A percentile compares a stretch with the other conserved stretches of the same genome.
These are phyloP conservation scores for Pomatostomus ruficeps DNA, from an alignment of 2,113 vertebrate genomes.

Conservation along the genomic window DNA sequence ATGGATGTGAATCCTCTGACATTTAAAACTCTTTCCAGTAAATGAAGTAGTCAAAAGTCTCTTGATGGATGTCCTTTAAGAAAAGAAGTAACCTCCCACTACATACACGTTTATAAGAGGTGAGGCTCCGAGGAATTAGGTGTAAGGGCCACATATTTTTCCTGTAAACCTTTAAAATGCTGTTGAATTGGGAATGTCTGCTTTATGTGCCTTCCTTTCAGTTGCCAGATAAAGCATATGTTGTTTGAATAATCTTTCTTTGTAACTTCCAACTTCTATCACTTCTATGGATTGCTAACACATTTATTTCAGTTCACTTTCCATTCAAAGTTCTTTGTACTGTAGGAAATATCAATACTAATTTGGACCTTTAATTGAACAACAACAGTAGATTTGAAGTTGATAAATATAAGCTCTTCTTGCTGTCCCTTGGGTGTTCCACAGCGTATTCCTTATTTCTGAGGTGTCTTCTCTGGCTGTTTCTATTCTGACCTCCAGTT, in stretches of 20 bases:
- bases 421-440: conserved; percentile 39
- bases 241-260: conserved; percentile 42
- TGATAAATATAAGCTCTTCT: conserved; percentile 53
- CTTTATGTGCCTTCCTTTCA: neutral
- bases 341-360: conserved; percentile 44
- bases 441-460: conserved; percentile 12
- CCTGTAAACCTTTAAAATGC: neutral
- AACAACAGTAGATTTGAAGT: conserved; percentile 43
- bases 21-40: neutral
- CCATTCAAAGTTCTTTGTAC: conserved; percentile 39
- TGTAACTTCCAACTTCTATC: conserved; percentile 45
- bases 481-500: conserved; percentile 21
- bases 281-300: conserved; percentile 32
- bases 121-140: neutral
- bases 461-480: conserved; percentile 31
- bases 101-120: neutral
- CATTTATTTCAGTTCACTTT: conserved; percentile 61
- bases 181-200: neutral
- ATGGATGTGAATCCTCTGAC: neutral
- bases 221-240: neutral
- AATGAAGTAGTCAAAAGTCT: neutral
- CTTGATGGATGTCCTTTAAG: neutral
- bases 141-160: neutral
- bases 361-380: conserved; percentile 61
- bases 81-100: neutral